These are phyloP conservation scores for Cyanoderma ruficeps DNA, from an alignment of 2,113 vertebrate species.

Conservation along the genomic window DNA sequence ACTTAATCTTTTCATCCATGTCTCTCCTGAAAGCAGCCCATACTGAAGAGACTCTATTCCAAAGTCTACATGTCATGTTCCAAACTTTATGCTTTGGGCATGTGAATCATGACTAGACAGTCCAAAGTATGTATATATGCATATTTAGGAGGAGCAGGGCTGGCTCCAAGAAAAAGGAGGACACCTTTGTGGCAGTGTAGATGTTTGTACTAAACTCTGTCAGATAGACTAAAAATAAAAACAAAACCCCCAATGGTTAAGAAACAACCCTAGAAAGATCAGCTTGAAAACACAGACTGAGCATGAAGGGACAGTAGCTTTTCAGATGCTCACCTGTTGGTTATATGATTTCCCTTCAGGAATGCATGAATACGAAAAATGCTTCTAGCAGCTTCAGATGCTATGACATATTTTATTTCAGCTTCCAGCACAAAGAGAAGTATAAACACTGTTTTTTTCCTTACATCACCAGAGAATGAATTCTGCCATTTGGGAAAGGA, in stretches of 20 bases:
- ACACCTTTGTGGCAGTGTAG: neutral
- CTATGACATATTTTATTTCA: neutral
- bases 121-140: neutral
- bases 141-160: neutral
- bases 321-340: neutral
- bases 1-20: neutral
- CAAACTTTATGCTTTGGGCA: neutral
- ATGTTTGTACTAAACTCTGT: neutral
- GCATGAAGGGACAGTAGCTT: neutral
- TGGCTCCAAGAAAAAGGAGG: neutral
- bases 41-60: neutral
- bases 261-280: neutral
- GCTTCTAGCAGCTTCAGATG: neutral
- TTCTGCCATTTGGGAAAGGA: neutral
- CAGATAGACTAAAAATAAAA: neutral
- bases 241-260: neutral
- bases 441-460: neutral
- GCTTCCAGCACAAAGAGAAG: neutral
- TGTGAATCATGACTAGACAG: neutral
- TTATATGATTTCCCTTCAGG: neutral
- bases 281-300: neutral
- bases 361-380: neutral
- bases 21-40: neutral
- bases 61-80: neutral
- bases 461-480: neutral